Evolutionary conservation across 2,113 vertebrate species (phyloP).

Genomic region (Leptobrachium leishanense): DNA sequence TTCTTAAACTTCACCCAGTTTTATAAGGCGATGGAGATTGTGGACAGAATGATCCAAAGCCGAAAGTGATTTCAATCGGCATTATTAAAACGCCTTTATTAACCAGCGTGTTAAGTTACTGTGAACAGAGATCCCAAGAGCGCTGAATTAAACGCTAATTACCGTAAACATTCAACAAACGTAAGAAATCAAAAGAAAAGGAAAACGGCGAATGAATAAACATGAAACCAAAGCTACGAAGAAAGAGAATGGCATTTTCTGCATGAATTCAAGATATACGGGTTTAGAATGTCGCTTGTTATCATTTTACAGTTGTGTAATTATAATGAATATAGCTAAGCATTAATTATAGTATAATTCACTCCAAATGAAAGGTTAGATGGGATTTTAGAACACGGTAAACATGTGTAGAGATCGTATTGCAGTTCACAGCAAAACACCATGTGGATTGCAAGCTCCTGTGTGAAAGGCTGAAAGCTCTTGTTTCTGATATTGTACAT

Average conservation of each 20-base stretch:
- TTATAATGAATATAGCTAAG: not conserved
- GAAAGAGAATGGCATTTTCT: not conserved
- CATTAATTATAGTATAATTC: not conserved
- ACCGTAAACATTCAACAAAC: not conserved
- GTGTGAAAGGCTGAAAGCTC: no score
- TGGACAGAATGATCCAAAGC: no score
- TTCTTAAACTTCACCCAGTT: no score
- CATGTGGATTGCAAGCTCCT: no score
- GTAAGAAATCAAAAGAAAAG: not conserved
- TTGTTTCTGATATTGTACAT: no score
- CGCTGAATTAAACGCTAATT: not conserved
- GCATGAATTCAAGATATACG: not conserved
- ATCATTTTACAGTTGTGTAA: not conserved
- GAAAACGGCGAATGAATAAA: not conserved
- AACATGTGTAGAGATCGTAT: not conserved
- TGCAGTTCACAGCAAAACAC: no score
- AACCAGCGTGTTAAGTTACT: not conserved
- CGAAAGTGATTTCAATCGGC: no score
- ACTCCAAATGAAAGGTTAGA: not conserved
- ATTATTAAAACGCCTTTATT: not conserved
- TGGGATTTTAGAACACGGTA: not conserved
- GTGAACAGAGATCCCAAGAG: not conserved
- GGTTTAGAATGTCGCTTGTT: not conserved
- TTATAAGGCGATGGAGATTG: no score
- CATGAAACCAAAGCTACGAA: not conserved